Percentiles rank a stretch among this genome's conserved stretches.
Conservation (phyloP, 1,140 invertebrate species). For the Camponotus pennsylvanicus region DNA sequence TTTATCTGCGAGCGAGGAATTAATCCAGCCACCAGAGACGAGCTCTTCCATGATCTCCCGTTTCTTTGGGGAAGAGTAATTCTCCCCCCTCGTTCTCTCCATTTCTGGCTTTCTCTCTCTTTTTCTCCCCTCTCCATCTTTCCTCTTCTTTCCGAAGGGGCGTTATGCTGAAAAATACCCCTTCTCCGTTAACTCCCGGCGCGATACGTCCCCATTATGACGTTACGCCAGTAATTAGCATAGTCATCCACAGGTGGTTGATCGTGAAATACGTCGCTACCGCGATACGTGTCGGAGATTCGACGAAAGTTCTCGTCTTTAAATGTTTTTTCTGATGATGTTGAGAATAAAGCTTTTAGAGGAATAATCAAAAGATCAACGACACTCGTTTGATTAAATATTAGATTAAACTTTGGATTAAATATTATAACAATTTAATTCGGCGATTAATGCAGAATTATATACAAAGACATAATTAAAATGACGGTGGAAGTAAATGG, state of each 20-base stretch:
- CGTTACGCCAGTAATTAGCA: constrained; percentile 75
- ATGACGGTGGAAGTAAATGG: neutral
- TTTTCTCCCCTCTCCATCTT: neutral
- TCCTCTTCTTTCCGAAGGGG: constrained; percentile 8
- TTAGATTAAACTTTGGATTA: neutral
- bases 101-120: neutral
- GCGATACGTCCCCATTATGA: constrained; percentile 66
- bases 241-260: constrained; percentile 78
- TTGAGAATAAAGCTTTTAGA: neutral
- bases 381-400: constrained; percentile 35
- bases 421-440: neutral
- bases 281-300: neutral
- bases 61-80: constrained; percentile 40
- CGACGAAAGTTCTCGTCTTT: constrained; percentile 1
- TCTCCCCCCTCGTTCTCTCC: neutral
- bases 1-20: constrained; percentile 62
- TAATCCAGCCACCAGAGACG: constrained; percentile 60
- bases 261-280: constrained; percentile 74
- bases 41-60: constrained; percentile 45
- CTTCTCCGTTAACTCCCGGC: constrained; percentile 42
- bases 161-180: constrained; percentile 69
- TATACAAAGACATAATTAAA: neutral
- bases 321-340: constrained; percentile 10
- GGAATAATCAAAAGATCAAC: constrained; percentile 31
- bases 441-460: neutral